These are phyloP conservation scores for Acanthurus lineatus DNA, from an alignment of 2,797 vertebrate species.

Conservation along the genomic window DNA sequence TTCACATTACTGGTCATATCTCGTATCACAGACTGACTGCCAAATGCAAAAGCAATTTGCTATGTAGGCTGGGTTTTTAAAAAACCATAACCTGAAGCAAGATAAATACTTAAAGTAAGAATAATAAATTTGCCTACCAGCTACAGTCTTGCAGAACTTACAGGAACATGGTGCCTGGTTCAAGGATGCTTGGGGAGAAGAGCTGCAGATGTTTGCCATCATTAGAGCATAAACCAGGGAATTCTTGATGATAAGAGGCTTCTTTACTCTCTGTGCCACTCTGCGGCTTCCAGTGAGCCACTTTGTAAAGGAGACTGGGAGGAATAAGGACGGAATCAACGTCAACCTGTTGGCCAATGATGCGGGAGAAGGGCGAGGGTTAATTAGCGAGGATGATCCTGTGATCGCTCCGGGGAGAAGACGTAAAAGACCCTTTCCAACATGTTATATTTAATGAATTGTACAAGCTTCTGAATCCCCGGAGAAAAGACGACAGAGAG, in stretches of 20 bases:
- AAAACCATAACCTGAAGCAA: conserved; percentile 14
- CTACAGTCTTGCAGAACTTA: background rate
- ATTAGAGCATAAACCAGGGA: conserved; percentile 13
- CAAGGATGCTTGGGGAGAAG: conserved; percentile 26
- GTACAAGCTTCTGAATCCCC: conserved; percentile 24
- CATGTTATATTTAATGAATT: conserved; percentile 60
- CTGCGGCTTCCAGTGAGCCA: conserved; percentile 20
- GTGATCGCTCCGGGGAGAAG: conserved; percentile 43
- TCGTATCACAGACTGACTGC: conserved; percentile 6
- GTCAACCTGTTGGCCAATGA: conserved; percentile 42
- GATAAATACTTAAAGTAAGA: conserved; percentile 21
- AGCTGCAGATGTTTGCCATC: conserved; percentile 35
- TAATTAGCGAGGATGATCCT: conserved; percentile 60
- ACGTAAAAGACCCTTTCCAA: conserved; percentile 49
- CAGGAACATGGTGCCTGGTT: conserved; percentile 10
- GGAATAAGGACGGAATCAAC: conserved; percentile 24
- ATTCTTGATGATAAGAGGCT: conserved; percentile 19
- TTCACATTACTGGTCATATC: conserved; percentile 10
- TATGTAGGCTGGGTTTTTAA: background rate
- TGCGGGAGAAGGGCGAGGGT: conserved; percentile 28
- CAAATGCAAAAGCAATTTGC: conserved; percentile 6
- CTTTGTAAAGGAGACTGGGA: conserved; percentile 15
- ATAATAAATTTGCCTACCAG: conserved; percentile 19
- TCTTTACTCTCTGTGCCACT: conserved; percentile 5
- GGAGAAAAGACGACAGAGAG: conserved; percentile 25